Evolutionary conservation across 2,797 vertebrate species (phyloP).

Genomic region (Orientallactaga sibirica): DNA sequence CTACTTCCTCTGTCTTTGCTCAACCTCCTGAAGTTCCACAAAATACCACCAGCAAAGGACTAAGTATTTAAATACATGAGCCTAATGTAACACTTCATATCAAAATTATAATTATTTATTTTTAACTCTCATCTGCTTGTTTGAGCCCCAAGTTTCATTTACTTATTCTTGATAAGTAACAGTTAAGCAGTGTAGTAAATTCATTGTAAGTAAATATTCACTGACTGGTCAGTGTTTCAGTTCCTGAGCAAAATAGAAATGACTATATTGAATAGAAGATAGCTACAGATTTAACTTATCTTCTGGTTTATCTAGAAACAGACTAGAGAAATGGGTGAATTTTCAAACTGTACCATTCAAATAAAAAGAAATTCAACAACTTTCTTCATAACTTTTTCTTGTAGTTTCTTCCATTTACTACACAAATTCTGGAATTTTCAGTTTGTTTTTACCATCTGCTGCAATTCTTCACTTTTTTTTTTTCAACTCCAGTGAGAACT

Average conservation of each 20-base stretch:
- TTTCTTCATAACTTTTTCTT: not conserved
- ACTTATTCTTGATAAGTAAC: not conserved
- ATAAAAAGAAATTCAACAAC: not conserved
- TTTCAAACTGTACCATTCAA: not conserved
- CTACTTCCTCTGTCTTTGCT: too few relatives aligned
- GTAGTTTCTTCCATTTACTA: not conserved
- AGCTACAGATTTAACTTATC: not conserved
- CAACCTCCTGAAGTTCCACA: too few relatives aligned
- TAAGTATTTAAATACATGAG: too few relatives aligned
- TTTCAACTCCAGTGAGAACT: too few relatives aligned
- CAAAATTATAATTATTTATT: not conserved
- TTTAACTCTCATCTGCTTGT: not conserved
- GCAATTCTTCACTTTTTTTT: not conserved
- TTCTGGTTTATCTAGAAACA: not conserved
- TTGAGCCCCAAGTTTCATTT: conserved; percentile 27
- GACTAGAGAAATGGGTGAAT: not conserved
- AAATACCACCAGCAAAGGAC: too few relatives aligned
- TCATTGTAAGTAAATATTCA: conserved; percentile 27
- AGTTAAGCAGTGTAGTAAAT: conserved; percentile 14
- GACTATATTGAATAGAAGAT: conserved; percentile 19
- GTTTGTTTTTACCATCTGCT: not conserved
- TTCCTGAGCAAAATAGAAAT: not conserved
- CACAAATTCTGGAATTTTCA: not conserved
- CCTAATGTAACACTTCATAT: too few relatives aligned
- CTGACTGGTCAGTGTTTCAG: not conserved